Base-by-base conservation (phyloP, 2,797 vertebrate species). In the Kryptolebias ocellatus region DNA sequence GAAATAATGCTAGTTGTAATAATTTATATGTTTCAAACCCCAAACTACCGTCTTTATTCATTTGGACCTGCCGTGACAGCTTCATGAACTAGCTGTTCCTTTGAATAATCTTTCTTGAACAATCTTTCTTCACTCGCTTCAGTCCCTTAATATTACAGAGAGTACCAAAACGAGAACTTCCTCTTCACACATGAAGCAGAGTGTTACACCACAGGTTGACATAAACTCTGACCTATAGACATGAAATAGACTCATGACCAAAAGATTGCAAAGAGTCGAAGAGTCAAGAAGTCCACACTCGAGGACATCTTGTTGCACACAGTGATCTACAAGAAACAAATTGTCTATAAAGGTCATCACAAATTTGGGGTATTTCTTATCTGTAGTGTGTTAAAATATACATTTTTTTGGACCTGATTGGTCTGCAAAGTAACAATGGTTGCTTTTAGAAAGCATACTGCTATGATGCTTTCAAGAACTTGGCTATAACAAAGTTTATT, bases 131-230 rank as follows among this genome's bases (percentile, higher is more conserved):
- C 15, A 61, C 49, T 68, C 39, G 28, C 24, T 80, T 62, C 65
- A 59, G 59, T 67, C 45, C 31, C 31, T 50, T 5, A 47, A 45
- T 24, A 17, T 17, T 46, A n/a, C 29, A 73, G 52, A 66, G 3
- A 66, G 28, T 72, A 63, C 75, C 24, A 62, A 60, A 14, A 64
- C 5, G 2, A 66, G 49, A 54, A 53, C 60, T 76, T 82, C 45
- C 59, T 72, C 51, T 65, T 72, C 39, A 47, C 49, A 47, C 37
- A 59, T 44, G 12, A 29, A 65, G 42, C 29, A 7, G 2, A 18
- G 9, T 42, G 31, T 37, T 27, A 29, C 24, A 45, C 27, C 27
- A 55, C 50, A 63, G 64, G 28, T 55, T 67, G 45, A 55, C 66
- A 75, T 53, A 62, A 76, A 70, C 55, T 45, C 45, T 62, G 52